Evolutionary conservation across 2,888 invertebrate species (phyloP), one percentile per base, ranked within the genome.

Genomic region (Zeuzera pyrina): DNA sequence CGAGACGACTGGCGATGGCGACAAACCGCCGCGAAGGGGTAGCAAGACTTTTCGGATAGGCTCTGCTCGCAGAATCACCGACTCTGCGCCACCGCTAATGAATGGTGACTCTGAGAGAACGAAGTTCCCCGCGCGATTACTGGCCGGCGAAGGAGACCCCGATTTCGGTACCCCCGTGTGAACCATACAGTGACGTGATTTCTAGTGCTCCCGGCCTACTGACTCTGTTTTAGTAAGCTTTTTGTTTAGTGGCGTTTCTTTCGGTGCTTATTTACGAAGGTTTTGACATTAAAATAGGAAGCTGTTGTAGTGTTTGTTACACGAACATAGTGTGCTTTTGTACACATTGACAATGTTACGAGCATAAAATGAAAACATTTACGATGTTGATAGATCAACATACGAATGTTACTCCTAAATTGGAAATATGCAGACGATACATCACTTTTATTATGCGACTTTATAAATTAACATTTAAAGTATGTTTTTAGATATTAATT

Each of bases 151-250:
- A 47, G 89, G 89, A 0, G 88, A 89, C 69, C 88, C 89, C 0
- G 88, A 88, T 71, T 89, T 89, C 63, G 89, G 89, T 42, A 89
- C 89, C 3, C 89, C 89, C 7, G 89, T 89, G 47, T 89, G 84
- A 83, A 36, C 10, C 31, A n/a, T 7, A 1, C 27, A 13, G 7
- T 13, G n/a, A n/a, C n/a, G n/a, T n/a, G n/a, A n/a, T n/a, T 12
- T 21, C n/a, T 13, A 8, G 29, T 26, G 22, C 21, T 33, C 22
- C 22, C n/a, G 15, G 8, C n/a, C 19, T 11, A 7, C 14, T 15
- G 11, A 14, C 4, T 14, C n/a, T 13, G 12, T 7, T 28, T 22
- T 28, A n/a, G n/a, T n/a, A 13, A 15, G 24, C 29, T 29, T 33
- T 29, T 12, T 22, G 23, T 30, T n/a, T 28, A 12, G 22, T 30